These are phyloP conservation scores for Nixonia krombeini DNA, from an alignment of 1,140 invertebrate species.

Conservation along the genomic window DNA sequence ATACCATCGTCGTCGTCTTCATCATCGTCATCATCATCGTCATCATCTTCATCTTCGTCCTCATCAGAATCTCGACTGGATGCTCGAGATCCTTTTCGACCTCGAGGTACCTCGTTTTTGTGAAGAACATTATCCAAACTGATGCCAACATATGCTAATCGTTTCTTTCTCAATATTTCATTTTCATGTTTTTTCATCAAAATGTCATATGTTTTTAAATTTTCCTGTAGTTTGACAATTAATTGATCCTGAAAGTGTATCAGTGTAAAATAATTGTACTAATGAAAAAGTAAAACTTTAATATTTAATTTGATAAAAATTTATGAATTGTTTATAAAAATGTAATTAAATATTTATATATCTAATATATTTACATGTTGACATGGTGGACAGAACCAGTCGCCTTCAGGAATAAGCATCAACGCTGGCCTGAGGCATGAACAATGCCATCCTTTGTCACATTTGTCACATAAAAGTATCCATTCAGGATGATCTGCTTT, in stretches of 20 bases:
- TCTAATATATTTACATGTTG: slow-evolving; percentile 82
- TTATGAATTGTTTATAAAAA: too few species aligned
- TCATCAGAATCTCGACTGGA: slow-evolving; percentile 57
- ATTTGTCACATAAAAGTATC: slow-evolving; percentile 95
- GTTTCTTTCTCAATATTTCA: slow-evolving; percentile 79
- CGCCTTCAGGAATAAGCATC: slow-evolving; percentile 94
- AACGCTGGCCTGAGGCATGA: slow-evolving; percentile 92
- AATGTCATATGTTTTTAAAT: slow-evolving; percentile 76
- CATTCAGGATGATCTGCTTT: slow-evolving; percentile 95
- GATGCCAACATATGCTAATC: slow-evolving; percentile 83
- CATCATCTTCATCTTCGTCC: slow-evolving; percentile 49
- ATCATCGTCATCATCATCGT: slow-evolving; percentile 54
- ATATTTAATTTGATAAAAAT: too few species aligned
- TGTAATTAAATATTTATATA: too few species aligned
- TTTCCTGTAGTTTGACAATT: slow-evolving; percentile 78
- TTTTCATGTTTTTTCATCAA: slow-evolving; percentile 77
- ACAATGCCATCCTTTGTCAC: slow-evolving; percentile 95
- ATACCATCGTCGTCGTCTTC: slow-evolving; percentile 49
- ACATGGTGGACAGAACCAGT: slow-evolving; percentile 98
- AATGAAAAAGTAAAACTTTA: too few species aligned
- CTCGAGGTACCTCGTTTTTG: slow-evolving; percentile 55
- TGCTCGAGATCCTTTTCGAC: slow-evolving; percentile 52
- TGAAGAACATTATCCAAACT: slow-evolving; percentile 82
- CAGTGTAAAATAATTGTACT: too few species aligned
- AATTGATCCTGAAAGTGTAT: slow-evolving; percentile 80